A percentile compares a stretch with the other conserved stretches of the same genome.
Conservation (phyloP, 1,140 invertebrate genomes). For the Myzus persicae region DNA sequence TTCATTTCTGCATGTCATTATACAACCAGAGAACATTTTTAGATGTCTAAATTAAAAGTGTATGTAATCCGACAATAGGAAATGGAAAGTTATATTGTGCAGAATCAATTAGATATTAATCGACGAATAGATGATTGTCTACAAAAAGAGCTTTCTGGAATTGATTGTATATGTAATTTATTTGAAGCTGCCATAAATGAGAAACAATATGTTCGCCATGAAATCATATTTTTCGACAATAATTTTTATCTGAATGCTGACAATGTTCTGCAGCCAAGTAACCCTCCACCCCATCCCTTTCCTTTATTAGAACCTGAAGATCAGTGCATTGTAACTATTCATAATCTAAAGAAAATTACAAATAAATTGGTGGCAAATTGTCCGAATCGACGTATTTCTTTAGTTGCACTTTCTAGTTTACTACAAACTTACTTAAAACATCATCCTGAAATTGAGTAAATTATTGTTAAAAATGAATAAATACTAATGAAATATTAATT, state of each 20-base stretch:
- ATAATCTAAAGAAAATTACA: neutral
- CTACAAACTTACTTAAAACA: neutral
- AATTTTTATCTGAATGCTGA: constrained; percentile 2
- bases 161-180: constrained; percentile 32
- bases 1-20: neutral
- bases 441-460: neutral
- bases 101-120: neutral
- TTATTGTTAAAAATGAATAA: neutral
- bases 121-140: constrained; percentile 16
- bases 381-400: constrained; percentile 19
- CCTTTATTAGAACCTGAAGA: constrained; percentile 18
- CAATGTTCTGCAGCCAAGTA: neutral
- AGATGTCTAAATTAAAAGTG: neutral
- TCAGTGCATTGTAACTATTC: neutral
- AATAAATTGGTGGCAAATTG: neutral
- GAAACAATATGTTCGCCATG: constrained; percentile 10
- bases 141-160: neutral
- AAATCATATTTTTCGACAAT: neutral
- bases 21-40: neutral
- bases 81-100: neutral
- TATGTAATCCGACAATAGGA: constrained; percentile 4
- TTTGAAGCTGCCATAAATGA: constrained; percentile 31
- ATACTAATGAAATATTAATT: neutral
- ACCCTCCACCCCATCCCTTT: neutral
- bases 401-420: neutral